Conservation (phyloP, 2,797 vertebrate genomes). For the Rhinoraja longicauda region DNA sequence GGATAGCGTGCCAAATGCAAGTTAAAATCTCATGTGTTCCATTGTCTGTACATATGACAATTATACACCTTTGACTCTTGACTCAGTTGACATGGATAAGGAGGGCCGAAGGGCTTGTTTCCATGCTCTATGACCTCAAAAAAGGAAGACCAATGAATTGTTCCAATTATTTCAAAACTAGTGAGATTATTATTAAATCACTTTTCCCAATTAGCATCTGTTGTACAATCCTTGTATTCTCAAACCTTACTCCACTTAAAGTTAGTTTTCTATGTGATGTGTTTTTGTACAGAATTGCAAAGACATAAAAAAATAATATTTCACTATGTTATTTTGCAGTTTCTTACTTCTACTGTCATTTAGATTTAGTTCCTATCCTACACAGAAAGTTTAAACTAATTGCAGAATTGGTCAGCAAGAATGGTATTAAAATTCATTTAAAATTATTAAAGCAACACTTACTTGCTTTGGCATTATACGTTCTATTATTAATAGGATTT, state of each 20-base stretch:
- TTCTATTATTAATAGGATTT: neutral
- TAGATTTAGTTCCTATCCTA: neutral
- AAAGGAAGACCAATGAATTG: neutral
- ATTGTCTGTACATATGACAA: too few relatives aligned
- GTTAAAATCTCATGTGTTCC: too few relatives aligned
- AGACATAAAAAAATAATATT: neutral
- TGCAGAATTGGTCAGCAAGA: neutral
- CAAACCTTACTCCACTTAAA: neutral
- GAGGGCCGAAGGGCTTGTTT: too few relatives aligned
- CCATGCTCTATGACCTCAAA: neutral
- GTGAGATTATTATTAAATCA: neutral
- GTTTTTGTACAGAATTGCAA: neutral
- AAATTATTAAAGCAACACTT: conserved; percentile 16
- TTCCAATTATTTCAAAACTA: neutral
- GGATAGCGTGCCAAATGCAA: too few relatives aligned
- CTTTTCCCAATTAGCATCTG: neutral
- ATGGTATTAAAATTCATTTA: neutral
- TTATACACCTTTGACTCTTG: too few relatives aligned
- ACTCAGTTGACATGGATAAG: too few relatives aligned
- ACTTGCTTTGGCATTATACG: neutral
- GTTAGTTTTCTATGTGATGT: neutral
- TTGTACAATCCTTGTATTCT: neutral
- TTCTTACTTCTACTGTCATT: neutral
- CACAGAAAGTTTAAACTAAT: neutral
- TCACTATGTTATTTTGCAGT: neutral